A percentile compares a stretch with the other conserved stretches of the same genome.
Evolutionary conservation across 2,888 invertebrate species (phyloP).

Genomic region (Drosophila ochracea): DNA sequence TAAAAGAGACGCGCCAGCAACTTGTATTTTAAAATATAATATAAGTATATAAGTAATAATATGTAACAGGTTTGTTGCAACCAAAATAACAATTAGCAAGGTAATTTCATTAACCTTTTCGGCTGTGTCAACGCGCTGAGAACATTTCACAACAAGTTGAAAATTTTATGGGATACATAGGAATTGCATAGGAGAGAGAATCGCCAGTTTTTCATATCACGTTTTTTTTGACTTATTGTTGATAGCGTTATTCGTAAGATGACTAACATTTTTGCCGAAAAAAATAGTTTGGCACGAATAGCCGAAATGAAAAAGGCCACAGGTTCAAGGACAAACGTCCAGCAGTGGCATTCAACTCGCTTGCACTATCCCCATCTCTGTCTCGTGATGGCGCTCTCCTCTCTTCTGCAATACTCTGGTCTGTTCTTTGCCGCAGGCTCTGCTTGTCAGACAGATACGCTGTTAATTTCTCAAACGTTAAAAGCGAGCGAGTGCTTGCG

Average conservation of each 20-base stretch:
- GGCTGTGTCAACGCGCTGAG: slow-evolving; percentile 45
- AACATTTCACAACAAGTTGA: slow-evolving; percentile 51
- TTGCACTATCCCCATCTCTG: slow-evolving; percentile 15
- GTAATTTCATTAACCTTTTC: slow-evolving; percentile 56
- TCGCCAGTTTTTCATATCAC: not conserved
- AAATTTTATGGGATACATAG: slow-evolving; percentile 26
- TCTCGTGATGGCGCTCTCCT: slow-evolving; percentile 13
- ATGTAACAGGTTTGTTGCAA: slow-evolving; percentile 57
- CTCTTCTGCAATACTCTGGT: slow-evolving; percentile 1
- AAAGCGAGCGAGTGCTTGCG: not conserved
- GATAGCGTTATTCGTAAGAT: slow-evolving; percentile 14
- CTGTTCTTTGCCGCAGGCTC: not conserved
- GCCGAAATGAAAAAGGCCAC: slow-evolving; percentile 29
- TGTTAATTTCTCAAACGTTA: slow-evolving; percentile 16
- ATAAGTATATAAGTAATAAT: slow-evolving; percentile 8
- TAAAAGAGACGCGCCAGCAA: slow-evolving; percentile 28
- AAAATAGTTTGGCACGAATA: slow-evolving; percentile 3
- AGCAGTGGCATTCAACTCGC: slow-evolving; percentile 58
- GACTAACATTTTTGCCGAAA: slow-evolving; percentile 8
- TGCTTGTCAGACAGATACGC: slow-evolving; percentile 20
- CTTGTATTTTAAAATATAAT: slow-evolving; percentile 36
- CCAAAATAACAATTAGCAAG: slow-evolving; percentile 30
- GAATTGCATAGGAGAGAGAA: not conserved
- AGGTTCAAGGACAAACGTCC: slow-evolving; percentile 64
- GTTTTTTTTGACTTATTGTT: not conserved